Evolutionary conservation across 2,797 vertebrate genomes (phyloP).

Genomic region (Sebastes melanostomus): DNA sequence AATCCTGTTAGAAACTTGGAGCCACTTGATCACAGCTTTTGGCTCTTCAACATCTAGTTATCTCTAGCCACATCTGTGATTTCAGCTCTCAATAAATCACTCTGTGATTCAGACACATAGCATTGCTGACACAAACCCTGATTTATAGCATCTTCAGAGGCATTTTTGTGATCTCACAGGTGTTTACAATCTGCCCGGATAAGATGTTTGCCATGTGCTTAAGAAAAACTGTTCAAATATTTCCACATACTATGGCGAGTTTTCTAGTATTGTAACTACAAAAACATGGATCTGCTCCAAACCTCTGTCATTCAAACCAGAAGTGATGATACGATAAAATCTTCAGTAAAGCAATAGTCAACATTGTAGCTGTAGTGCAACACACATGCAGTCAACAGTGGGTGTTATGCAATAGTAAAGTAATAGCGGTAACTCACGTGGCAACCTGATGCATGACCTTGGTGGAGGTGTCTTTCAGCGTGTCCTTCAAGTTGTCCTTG

Average conservation of each 20-base stretch:
- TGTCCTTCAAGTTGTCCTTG: constrained; percentile 99
- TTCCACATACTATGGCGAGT: not conserved
- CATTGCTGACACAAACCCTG: not conserved
- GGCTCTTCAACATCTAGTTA: too few relatives aligned
- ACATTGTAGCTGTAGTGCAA: not conserved
- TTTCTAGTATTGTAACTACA: not conserved
- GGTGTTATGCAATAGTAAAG: not conserved
- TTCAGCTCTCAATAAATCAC: too few relatives aligned
- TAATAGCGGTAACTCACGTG: constrained; percentile 82
- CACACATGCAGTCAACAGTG: not conserved
- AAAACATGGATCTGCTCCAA: not conserved
- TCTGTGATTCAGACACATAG: not conserved
- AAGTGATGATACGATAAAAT: too few relatives aligned
- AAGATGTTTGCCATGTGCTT: not conserved
- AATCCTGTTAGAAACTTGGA: too few relatives aligned
- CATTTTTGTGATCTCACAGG: not conserved
- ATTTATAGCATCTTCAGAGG: not conserved
- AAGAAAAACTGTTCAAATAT: not conserved
- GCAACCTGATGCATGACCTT: constrained; percentile 98
- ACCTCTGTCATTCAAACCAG: not conserved
- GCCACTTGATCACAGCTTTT: too few relatives aligned
- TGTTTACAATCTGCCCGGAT: not conserved
- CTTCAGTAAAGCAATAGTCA: not conserved
- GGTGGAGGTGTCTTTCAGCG: constrained; percentile 97
- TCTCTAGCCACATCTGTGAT: too few relatives aligned